phyloP scores from a whole-genome alignment of 2,113 vertebrate genomes.

The Onychostoma macrolepis region DNA sequence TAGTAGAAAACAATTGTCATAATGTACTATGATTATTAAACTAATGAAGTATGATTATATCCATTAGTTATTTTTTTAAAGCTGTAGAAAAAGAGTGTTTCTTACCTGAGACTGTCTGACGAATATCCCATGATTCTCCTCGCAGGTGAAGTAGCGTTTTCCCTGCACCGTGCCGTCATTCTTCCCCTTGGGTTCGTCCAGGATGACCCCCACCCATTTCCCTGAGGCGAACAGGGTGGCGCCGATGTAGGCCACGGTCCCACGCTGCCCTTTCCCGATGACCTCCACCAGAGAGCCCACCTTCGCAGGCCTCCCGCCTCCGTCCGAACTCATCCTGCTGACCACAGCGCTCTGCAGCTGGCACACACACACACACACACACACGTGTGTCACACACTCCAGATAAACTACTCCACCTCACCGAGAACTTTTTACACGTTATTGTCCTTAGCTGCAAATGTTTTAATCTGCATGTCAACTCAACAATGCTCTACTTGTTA shows the following conservation, averaged over 20 bases:
- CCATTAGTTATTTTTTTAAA: too few species aligned
- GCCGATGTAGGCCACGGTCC: constrained; percentile 94
- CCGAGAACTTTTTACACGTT: too few species aligned
- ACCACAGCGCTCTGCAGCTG: constrained; percentile 16
- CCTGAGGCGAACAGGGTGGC: constrained; percentile 93
- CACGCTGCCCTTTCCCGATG: constrained; percentile 93
- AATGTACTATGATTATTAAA: too few species aligned
- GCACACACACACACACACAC: constrained; percentile 12
- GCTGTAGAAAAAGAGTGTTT: too few species aligned
- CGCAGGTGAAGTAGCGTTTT: constrained; percentile 92
- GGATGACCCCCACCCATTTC: constrained; percentile 96
- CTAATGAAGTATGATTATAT: too few species aligned
- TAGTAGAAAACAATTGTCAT: too few species aligned
- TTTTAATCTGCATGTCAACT: neutral
- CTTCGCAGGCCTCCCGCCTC: constrained; percentile 80
- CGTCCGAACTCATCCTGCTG: constrained; percentile 89
- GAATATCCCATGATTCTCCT: constrained; percentile 94
- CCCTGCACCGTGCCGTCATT: constrained; percentile 96
- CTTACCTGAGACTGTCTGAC: constrained; percentile 93
- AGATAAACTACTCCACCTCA: too few species aligned
- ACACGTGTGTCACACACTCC: neutral
- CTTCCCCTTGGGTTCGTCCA: constrained; percentile 95
- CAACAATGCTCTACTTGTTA: neutral
- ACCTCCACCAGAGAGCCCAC: constrained; percentile 95
- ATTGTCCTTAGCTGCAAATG: neutral